Conservation (phyloP, 1,140 invertebrate genomes). For the Camponotus pennsylvanicus region DNA sequence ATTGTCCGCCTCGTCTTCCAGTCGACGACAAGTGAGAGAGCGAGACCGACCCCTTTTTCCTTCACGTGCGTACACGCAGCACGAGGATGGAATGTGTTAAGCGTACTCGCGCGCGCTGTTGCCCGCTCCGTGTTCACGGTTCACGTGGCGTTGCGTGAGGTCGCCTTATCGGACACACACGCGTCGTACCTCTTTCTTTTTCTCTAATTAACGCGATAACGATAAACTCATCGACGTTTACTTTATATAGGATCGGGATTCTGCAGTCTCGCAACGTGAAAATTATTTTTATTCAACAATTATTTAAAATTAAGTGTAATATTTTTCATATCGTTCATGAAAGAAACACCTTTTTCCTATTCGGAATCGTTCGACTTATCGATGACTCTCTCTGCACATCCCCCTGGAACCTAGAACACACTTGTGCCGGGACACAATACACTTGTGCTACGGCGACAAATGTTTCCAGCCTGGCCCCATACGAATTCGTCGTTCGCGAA, state of each 20-base stretch:
- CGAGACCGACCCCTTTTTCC: slow-evolving; percentile 76
- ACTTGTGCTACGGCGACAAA: slow-evolving; percentile 35
- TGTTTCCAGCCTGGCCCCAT: slow-evolving; percentile 40
- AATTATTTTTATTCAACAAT: neutral
- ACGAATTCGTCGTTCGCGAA: slow-evolving; percentile 24
- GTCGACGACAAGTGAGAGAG: slow-evolving; percentile 76
- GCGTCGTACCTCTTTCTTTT: neutral
- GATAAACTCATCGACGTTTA: neutral
- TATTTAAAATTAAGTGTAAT: slow-evolving; percentile 7
- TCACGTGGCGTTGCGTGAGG: slow-evolving; percentile 73
- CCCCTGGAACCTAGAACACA: neutral
- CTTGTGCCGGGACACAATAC: neutral
- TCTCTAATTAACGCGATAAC: slow-evolving; percentile 27
- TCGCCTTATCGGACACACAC: slow-evolving; percentile 54
- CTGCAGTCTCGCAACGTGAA: slow-evolving; percentile 17
- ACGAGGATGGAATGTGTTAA: slow-evolving; percentile 54
- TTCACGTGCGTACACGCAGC: slow-evolving; percentile 71
- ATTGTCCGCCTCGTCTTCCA: slow-evolving; percentile 81
- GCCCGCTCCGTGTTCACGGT: slow-evolving; percentile 27
- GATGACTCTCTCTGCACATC: neutral
- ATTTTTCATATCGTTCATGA: neutral
- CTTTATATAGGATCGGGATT: neutral
- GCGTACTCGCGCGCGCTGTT: neutral
- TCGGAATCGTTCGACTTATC: neutral
- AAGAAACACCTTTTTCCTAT: neutral